Evolutionary conservation across 2,113 vertebrate species (phyloP).

Genomic region (Trichomycterus rosablanca): DNA sequence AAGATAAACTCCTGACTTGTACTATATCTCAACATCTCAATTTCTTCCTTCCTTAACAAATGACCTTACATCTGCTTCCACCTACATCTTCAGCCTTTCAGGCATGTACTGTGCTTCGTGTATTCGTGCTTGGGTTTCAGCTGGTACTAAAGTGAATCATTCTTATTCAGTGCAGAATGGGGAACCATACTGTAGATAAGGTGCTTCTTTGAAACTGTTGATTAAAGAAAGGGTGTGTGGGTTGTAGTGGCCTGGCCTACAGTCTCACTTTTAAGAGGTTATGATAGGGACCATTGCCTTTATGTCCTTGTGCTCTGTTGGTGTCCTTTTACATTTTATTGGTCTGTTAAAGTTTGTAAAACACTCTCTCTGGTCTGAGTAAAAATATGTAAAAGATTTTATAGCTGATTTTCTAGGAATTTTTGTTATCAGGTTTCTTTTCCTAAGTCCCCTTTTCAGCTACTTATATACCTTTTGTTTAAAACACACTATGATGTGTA

Average conservation of each 20-base stretch:
- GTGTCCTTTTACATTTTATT: conserved; percentile 40
- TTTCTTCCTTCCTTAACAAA: conserved; percentile 49
- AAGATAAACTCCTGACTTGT: conserved; percentile 36
- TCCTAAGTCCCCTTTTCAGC: conserved; percentile 12
- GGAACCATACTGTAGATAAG: conserved; percentile 28
- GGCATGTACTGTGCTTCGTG: conserved; percentile 17
- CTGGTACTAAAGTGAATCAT: conserved; percentile 15
- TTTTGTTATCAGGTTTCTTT: conserved; percentile 11
- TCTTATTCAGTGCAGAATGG: conserved; percentile 30
- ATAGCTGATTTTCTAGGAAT: conserved; percentile 12
- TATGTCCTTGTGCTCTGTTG: conserved; percentile 32
- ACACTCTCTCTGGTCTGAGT: conserved; percentile 19
- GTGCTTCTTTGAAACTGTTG: conserved; percentile 21
- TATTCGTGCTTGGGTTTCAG: conserved; percentile 23
- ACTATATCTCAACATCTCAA: conserved; percentile 51
- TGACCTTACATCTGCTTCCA: conserved; percentile 52
- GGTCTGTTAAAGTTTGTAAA: conserved; percentile 33
- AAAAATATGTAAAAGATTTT: conserved; percentile 15
- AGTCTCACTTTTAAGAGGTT: conserved; percentile 12
- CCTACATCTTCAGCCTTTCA: conserved; percentile 28
- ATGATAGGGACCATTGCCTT: conserved; percentile 2
- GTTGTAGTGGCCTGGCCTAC: not conserved
- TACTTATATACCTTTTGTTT: too few relatives aligned
- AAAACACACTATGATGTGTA: too few relatives aligned
- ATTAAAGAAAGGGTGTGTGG: conserved; percentile 30